These are phyloP conservation scores for Drosophila funebris DNA, from an alignment of 1,140 invertebrate genomes.

Conservation along the genomic window DNA sequence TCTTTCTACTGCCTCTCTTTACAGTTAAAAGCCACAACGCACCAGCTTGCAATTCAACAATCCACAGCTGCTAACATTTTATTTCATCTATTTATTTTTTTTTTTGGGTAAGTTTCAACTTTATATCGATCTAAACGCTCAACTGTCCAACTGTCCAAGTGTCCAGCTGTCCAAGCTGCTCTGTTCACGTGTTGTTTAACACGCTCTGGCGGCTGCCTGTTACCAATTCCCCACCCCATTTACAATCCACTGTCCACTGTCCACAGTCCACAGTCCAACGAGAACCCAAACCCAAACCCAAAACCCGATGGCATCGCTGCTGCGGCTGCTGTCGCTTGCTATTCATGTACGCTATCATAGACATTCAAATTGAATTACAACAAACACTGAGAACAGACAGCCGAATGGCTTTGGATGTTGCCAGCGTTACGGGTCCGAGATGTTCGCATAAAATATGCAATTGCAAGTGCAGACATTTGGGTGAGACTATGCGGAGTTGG, in stretches of 20 bases:
- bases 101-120: conserved; percentile 37
- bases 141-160: not conserved
- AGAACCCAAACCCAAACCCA: not conserved
- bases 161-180: conserved; percentile 27
- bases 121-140: conserved; percentile 25
- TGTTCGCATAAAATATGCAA: conserved; percentile 46
- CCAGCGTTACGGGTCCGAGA: not conserved
- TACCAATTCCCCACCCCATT: conserved; percentile 13
- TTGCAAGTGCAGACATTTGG: conserved; percentile 39
- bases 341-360: conserved; percentile 48
- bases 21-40: conserved; percentile 26
- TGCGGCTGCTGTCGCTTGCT: conserved; percentile 21
- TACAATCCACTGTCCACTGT: not conserved
- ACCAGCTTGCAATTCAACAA: not conserved
- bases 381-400: conserved; percentile 36
- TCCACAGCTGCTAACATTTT: conserved; percentile 15
- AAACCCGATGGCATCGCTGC: not conserved
- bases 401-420: conserved; percentile 24
- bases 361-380: conserved; percentile 56
- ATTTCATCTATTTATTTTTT: too few relatives aligned
- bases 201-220: conserved; percentile 47
- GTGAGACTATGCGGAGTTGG: conserved; percentile 8
- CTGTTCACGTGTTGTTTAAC: conserved; percentile 55
- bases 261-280: not conserved
- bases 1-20: conserved; percentile 4